Conservation (phyloP, 2,797 vertebrate species). For the Coranthus polyacanthus region DNA sequence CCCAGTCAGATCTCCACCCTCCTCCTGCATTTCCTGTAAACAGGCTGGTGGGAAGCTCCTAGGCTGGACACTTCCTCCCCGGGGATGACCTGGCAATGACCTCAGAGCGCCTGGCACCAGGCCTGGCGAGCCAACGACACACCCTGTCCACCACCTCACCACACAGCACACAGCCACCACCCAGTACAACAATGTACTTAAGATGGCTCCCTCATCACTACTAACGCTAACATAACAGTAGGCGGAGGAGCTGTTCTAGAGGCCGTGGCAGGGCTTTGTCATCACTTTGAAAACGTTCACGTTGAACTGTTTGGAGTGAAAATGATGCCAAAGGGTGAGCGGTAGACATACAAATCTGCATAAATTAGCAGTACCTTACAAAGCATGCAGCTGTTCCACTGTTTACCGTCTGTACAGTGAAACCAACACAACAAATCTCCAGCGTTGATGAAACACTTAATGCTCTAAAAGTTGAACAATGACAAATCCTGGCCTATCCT, state of each 20-base stretch:
- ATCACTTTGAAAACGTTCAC: conserved; percentile 47
- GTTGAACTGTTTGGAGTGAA: conserved; percentile 32
- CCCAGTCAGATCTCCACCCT: conserved; percentile 73
- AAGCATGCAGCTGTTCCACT: conserved; percentile 3
- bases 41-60: conserved; percentile 84
- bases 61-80: conserved; percentile 90
- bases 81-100: conserved; percentile 91
- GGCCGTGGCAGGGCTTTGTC: conserved; percentile 55
- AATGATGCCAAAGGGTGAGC: conserved; percentile 28
- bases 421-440: conserved; percentile 19
- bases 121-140: conserved; percentile 78
- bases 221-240: conserved; percentile 68
- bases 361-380: conserved; percentile 11
- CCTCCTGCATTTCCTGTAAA: conserved; percentile 97
- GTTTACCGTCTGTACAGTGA: conserved; percentile 15
- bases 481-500: conserved; percentile 43
- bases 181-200: conserved; percentile 79
- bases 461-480: conserved; percentile 31
- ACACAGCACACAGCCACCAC: conserved; percentile 66
- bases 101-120: conserved; percentile 82
- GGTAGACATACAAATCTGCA: conserved; percentile 11
- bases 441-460: conserved; percentile 36
- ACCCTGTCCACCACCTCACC: conserved; percentile 76
- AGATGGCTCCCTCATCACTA: conserved; percentile 78
- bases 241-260: conserved; percentile 61